A percentile compares a stretch with the other conserved stretches of the same genome.
phyloP scores from a whole-genome alignment of 30 jellyfish, hydroid and myxozoan genomes.

The Nemopilema nomurai region DNA sequence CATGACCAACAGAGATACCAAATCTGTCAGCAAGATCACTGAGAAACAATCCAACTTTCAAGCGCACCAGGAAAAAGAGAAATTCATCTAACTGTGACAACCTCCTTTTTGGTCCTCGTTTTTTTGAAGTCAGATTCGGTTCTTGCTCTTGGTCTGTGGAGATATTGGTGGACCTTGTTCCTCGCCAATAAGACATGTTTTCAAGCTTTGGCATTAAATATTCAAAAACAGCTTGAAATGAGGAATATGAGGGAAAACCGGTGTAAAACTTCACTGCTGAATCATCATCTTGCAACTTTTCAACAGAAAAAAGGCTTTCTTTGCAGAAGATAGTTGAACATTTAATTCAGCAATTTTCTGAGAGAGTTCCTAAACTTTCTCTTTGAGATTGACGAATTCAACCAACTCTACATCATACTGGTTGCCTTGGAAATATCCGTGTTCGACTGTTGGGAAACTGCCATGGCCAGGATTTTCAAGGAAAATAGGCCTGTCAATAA shows the following conservation, averaged over 20 bases:
- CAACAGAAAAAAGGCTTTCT: neutral
- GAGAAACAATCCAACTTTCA: constrained; percentile 45
- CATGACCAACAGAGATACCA: constrained; percentile 46
- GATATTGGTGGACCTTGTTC: no score
- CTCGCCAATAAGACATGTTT: neutral
- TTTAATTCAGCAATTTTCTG: neutral
- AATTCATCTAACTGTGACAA: constrained; percentile 16
- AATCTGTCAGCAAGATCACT: constrained; percentile 56
- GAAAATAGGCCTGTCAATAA: neutral
- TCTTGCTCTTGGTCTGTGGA: no score
- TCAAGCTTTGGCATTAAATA: neutral
- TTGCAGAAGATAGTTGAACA: no score
- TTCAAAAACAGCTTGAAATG: neutral
- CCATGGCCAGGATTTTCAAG: neutral
- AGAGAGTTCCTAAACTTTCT: neutral
- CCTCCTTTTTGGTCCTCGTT: neutral
- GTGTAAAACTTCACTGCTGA: neutral
- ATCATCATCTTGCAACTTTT: neutral
- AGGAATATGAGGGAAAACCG: neutral
- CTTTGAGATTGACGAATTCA: neutral
- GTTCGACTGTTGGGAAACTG: neutral
- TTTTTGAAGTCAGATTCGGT: neutral
- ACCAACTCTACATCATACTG: neutral
- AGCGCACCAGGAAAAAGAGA: constrained; percentile 14
- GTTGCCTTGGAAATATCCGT: neutral